Evolutionary conservation across 2,797 vertebrate genomes (phyloP), one percentile per base, ranked within the genome.

Genomic region (Manis crassicaudata): DNA sequence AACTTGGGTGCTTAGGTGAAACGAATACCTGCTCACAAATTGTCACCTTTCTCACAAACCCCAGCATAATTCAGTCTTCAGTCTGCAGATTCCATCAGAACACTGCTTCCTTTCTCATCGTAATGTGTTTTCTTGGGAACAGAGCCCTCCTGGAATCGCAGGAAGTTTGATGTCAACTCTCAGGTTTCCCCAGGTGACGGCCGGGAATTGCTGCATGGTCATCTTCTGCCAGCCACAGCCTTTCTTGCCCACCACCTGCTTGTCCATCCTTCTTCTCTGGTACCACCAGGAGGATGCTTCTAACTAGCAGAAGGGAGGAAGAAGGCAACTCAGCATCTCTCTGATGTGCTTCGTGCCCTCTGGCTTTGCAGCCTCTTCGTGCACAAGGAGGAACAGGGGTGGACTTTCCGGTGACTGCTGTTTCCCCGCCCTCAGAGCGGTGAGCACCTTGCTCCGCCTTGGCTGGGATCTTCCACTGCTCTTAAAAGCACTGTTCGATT

Each of bases 1-100:
- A 88, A 37, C 56, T 25, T 65, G 68, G 77, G 27, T 0, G 1
- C 56, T 25, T 70, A 62, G 77, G 27, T 0, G 0, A 90, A 79
- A 91, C 5, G 63, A 92, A 70, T 35, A 82, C 77, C 90, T 96
- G 77, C 56, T 94, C 85, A 82, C 40, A 92, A 87, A 70, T n/a
- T 18, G 35, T 86, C 56, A 40, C 82, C 68, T 92, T 95, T 83
- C 67, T 86, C 77, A 86, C 89, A 68, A 87, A 80, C 17, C 35
- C 67, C 3, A 5, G 72, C 50, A 37, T 16, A 25, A 81, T 67
- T 95, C 89, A 65, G 18, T 65, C n/a, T n/a, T 84, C 58, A 52
- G 23, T 88, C 72, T 92, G 56, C 4, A 82, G 20, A 86, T 81
- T 82, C 73, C 35, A 50, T 80, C 79, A 75, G 68, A 92, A 40